phyloP scores from a whole-genome alignment of 2,113 vertebrate species.

The Anguilla japonica region DNA sequence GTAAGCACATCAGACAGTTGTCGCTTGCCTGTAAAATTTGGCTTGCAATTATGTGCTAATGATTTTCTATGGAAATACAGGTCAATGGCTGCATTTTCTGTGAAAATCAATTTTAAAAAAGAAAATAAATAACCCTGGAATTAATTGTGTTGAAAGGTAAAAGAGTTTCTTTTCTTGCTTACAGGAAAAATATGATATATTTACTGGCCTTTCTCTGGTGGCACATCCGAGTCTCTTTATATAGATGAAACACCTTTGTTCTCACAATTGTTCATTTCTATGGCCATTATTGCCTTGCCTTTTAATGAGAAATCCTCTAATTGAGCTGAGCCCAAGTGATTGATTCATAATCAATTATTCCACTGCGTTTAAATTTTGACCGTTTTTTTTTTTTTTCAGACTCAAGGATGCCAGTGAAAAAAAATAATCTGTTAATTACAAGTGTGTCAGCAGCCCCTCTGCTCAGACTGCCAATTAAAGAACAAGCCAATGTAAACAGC shows the following conservation, averaged over 20 bases:
- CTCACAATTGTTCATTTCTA: background rate
- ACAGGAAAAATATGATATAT: no score
- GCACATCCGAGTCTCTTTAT: background rate
- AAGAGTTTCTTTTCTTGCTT: background rate
- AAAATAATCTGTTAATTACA: conserved; percentile 5
- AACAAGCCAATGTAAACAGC: background rate
- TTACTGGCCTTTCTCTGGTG: background rate
- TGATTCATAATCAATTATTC: background rate
- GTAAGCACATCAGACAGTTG: background rate
- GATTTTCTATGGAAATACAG: no score
- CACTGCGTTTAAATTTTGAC: background rate
- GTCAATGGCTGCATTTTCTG: no score
- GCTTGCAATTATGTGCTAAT: no score
- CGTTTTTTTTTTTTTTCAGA: background rate
- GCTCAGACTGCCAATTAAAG: background rate
- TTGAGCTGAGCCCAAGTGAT: background rate
- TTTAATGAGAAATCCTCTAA: background rate
- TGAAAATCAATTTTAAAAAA: no score
- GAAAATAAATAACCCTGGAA: no score
- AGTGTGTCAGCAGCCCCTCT: background rate
- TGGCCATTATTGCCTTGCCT: background rate
- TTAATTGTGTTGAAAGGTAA: no score
- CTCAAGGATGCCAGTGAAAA: background rate
- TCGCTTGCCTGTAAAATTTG: no score
- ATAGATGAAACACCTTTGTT: background rate